These are phyloP conservation scores for Epinotia nisella DNA, from an alignment of 2,888 invertebrate genomes.

Conservation along the genomic window DNA sequence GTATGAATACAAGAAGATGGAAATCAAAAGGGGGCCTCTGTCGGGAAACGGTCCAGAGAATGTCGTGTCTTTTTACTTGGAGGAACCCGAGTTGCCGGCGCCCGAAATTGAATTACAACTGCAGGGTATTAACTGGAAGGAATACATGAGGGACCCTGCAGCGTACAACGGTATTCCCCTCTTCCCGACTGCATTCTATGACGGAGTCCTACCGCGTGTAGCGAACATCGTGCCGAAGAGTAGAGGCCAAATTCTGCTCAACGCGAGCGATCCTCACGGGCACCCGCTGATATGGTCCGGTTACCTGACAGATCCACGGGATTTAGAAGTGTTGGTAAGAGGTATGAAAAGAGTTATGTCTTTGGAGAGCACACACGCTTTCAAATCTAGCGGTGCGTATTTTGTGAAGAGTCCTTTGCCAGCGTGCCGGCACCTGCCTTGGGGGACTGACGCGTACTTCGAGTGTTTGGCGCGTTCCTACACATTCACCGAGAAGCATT, in stretches of 20 bases:
- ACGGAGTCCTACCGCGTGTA: constrained; percentile 83
- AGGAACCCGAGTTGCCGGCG: constrained; percentile 69
- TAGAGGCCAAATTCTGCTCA: constrained; percentile 85
- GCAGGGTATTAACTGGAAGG: constrained; percentile 75
- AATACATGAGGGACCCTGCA: constrained; percentile 82
- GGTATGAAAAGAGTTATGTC: constrained; percentile 84
- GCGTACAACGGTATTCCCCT: constrained; percentile 65
- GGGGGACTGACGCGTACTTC: constrained; percentile 87
- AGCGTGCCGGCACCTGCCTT: constrained; percentile 82
- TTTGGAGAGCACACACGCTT: constrained; percentile 83
- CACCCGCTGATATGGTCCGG: constrained; percentile 88
- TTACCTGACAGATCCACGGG: constrained; percentile 85
- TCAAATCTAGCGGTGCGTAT: constrained; percentile 82
- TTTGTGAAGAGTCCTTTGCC: constrained; percentile 82
- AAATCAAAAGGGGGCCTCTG: constrained; percentile 75
- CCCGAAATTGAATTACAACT: constrained; percentile 87
- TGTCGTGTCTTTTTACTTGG: constrained; percentile 84
- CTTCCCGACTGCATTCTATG: constrained; percentile 84
- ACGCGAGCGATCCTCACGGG: constrained; percentile 87
- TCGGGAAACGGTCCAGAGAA: constrained; percentile 82
- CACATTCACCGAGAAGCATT: constrained; percentile 79
- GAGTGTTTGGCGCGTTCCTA: constrained; percentile 86
- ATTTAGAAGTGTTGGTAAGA: constrained; percentile 84
- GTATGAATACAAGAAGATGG: constrained; percentile 63
- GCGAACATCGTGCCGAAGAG: constrained; percentile 86